Evolutionary conservation across 2,113 vertebrate species (phyloP), one percentile per base, ranked within the genome.

Genomic region (Labrus mixtus): DNA sequence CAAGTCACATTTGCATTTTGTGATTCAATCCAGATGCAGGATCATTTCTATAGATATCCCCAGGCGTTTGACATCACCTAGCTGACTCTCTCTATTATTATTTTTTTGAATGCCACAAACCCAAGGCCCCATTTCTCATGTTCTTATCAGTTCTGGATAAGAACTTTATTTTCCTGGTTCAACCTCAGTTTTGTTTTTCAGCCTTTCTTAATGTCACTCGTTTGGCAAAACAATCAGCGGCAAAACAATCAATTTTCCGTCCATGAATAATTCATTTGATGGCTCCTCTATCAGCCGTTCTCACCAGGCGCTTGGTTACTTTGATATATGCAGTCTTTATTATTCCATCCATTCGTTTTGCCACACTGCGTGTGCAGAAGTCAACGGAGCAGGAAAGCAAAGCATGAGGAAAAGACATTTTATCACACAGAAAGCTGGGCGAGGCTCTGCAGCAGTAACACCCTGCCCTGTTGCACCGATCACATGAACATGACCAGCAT

Each of bases 191-290:
- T 75, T 87, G 45, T 61, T 36, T 74, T 79, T 74, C 60, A 39
- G 55, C 81, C 51, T 53, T 17, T 77, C 73, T 79, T 85, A 84
- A 85, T 90, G 80, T 82, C 82, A 76, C 64, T 68, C 68, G 67
- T 76, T 84, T 86, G 56, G 82, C 78, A 83, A 89, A 86, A 79
- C 65, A 76, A 58, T 67, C 50, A 55, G 69, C 66, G 65, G 73
- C 43, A 65, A 76, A 88, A 76, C 60, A 74, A 56, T 73, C 51
- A 62, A 64, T 87, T 86, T 84, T 62, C 72, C 63, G 20, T 6
- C 8, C 56, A 83, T 88, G 82, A 90, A 87, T 90, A 84, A 90
- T 90, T 90, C 81, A 87, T 89, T 81, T 66, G 60, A 78, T 82
- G 84, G 79, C 78, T 83, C 74, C 78, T 37, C 84, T 77, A 86